Evolutionary conservation across 2,113 vertebrate genomes (phyloP).

Genomic region (Lepidothrix coronata): DNA sequence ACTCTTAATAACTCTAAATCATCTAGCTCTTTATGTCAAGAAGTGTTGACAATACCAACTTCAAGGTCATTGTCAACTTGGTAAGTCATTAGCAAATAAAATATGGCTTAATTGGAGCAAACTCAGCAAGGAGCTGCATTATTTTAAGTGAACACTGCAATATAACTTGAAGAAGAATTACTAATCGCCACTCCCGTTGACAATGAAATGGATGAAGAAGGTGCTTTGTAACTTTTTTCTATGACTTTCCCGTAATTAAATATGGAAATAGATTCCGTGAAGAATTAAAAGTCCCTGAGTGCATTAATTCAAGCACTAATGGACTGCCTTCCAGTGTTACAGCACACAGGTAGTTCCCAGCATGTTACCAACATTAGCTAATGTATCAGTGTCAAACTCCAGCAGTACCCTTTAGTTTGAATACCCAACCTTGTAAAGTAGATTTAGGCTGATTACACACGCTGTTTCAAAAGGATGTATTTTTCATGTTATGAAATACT

Average conservation of each 20-base stretch:
- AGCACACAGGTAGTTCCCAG: conserved; percentile 70
- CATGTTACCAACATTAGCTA: conserved; percentile 34
- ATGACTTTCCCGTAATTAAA: conserved; percentile 83
- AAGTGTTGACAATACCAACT: conserved; percentile 80
- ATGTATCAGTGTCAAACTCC: conserved; percentile 62
- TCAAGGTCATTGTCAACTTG: conserved; percentile 87
- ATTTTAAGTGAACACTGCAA: conserved; percentile 88
- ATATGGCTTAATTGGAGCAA: conserved; percentile 87
- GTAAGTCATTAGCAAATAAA: conserved; percentile 89
- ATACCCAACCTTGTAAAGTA: conserved; percentile 15
- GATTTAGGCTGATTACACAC: neutral
- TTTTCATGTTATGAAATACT: neutral
- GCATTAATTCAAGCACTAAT: conserved; percentile 83
- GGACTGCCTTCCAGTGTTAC: conserved; percentile 63
- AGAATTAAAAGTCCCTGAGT: conserved; percentile 77
- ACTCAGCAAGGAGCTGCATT: conserved; percentile 84
- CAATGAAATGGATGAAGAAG: conserved; percentile 87
- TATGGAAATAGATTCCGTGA: conserved; percentile 83
- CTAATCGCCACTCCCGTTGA: conserved; percentile 81
- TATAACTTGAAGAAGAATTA: conserved; percentile 88
- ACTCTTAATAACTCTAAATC: conserved; percentile 79
- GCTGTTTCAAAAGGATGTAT: neutral
- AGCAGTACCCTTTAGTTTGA: conserved; percentile 15
- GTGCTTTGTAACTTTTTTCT: conserved; percentile 75
- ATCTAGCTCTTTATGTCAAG: conserved; percentile 69